A percentile compares a stretch with the other conserved stretches of the same genome.
Conservation (phyloP, 2,888 invertebrate species). For the Sinhomidia bicolor region DNA sequence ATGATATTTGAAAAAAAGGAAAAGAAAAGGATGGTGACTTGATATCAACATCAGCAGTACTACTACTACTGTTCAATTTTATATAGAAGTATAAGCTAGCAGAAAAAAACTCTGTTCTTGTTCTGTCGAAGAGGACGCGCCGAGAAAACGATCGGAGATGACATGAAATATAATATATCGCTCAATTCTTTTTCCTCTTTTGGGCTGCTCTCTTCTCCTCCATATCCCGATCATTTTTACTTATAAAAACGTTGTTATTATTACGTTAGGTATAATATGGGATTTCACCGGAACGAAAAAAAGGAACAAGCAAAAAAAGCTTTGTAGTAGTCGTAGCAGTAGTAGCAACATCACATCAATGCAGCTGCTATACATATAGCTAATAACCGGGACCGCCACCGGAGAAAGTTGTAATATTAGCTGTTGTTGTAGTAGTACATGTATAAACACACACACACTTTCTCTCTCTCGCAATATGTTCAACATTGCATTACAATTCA, state of each 20-base stretch:
- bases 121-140: background rate
- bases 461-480: background rate
- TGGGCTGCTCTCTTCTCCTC: background rate
- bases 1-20: background rate
- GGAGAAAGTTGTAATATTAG: background rate
- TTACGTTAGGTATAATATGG: too few relatives aligned
- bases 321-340: too few relatives aligned
- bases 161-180: slow-evolving; percentile 52
- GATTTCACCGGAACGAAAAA: too few relatives aligned
- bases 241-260: too few relatives aligned
- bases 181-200: slow-evolving; percentile 25
- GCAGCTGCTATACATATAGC: slow-evolving; percentile 32
- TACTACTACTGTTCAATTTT: too few relatives aligned
- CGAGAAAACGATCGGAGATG: slow-evolving; percentile 44
- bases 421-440: background rate
- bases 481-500: background rate
- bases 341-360: background rate
- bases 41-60: background rate
- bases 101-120: too few relatives aligned
- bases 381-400: background rate
- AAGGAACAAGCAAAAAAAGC: background rate
- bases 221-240: too few relatives aligned
- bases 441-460: background rate
- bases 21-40: background rate
- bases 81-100: too few relatives aligned